Evolutionary conservation across 2,888 invertebrate genomes (phyloP).

Genomic region (Drosophila nr. fundita): DNA sequence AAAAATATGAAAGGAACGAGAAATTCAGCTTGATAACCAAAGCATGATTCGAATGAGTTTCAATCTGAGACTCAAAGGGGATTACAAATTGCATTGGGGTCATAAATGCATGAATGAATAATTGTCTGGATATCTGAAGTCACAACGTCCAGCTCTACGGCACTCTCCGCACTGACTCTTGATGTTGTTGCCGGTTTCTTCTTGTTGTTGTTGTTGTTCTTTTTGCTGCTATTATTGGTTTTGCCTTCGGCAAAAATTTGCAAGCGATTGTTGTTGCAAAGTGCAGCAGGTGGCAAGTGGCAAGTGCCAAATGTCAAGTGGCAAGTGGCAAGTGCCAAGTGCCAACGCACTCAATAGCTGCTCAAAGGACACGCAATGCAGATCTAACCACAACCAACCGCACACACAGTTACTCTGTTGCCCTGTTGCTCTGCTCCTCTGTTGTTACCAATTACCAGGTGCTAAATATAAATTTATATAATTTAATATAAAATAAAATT

Average conservation of each 20-base stretch:
- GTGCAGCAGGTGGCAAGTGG: slow-evolving; percentile 27
- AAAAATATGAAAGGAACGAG: neutral
- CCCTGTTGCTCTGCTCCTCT: too few species aligned
- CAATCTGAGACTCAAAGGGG: neutral
- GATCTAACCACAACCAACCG: neutral
- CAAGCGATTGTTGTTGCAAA: slow-evolving; percentile 29
- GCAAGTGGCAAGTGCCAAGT: slow-evolving; percentile 49
- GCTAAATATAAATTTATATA: neutral
- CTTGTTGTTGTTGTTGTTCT: slow-evolving; percentile 9
- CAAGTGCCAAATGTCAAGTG: slow-evolving; percentile 26
- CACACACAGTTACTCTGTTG: neutral
- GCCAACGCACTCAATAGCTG: slow-evolving; percentile 41
- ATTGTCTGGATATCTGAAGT: slow-evolving; percentile 4
- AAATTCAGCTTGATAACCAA: slow-evolving; percentile 3
- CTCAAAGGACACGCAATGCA: slow-evolving; percentile 33
- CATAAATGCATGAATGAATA: slow-evolving; percentile 22
- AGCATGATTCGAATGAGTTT: slow-evolving; percentile 7
- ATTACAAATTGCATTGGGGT: slow-evolving; percentile 41
- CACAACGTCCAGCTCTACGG: neutral
- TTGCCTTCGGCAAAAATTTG: slow-evolving; percentile 22
- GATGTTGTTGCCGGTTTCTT: neutral
- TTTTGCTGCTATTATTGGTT: neutral
- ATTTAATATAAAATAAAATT: too few species aligned
- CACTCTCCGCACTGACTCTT: slow-evolving; percentile 5
- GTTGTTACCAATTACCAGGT: neutral